These are phyloP conservation scores for Stenoptilia bipunctidactyla DNA, from an alignment of 2,888 invertebrate species.

Conservation along the genomic window DNA sequence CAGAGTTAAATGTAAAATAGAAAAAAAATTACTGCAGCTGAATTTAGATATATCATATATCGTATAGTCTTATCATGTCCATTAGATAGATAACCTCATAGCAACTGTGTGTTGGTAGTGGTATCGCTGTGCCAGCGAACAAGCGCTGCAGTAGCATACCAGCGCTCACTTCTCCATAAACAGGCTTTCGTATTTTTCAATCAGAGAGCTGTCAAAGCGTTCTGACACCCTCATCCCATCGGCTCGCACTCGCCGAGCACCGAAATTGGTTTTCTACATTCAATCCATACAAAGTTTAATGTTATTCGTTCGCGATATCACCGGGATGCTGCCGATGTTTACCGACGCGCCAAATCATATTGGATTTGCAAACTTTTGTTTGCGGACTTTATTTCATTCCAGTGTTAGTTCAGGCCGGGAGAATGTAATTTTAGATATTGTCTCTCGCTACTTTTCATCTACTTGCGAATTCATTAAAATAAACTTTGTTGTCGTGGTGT, in stretches of 20 bases:
- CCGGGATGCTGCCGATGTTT: conserved; percentile 70
- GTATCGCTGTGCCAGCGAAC: too few relatives aligned
- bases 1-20: too few relatives aligned
- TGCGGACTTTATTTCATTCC: conserved; percentile 70
- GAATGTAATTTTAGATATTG: conserved; percentile 63
- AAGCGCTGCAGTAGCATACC: not conserved
- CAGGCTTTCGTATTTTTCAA: conserved; percentile 74
- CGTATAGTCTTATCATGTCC: too few relatives aligned
- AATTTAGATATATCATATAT: too few relatives aligned
- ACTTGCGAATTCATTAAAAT: conserved; percentile 21
- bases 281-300: conserved; percentile 73
- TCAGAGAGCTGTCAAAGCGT: conserved; percentile 75
- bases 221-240: conserved; percentile 73
- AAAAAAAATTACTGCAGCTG: too few relatives aligned
- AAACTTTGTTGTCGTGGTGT: conserved; percentile 24
- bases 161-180: conserved; percentile 64
- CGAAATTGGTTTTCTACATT: conserved; percentile 73
- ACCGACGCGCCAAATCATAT: conserved; percentile 71
- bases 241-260: conserved; percentile 70
- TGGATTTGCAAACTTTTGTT: conserved; percentile 72
- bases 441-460: conserved; percentile 39
- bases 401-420: conserved; percentile 63
- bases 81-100: too few relatives aligned
- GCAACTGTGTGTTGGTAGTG: too few relatives aligned
- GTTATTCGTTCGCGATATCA: conserved; percentile 72